Evolutionary conservation across 2,888 invertebrate species (phyloP), one percentile per base, ranked within the genome.

Genomic region (Drosophila nr. medialis): DNA sequence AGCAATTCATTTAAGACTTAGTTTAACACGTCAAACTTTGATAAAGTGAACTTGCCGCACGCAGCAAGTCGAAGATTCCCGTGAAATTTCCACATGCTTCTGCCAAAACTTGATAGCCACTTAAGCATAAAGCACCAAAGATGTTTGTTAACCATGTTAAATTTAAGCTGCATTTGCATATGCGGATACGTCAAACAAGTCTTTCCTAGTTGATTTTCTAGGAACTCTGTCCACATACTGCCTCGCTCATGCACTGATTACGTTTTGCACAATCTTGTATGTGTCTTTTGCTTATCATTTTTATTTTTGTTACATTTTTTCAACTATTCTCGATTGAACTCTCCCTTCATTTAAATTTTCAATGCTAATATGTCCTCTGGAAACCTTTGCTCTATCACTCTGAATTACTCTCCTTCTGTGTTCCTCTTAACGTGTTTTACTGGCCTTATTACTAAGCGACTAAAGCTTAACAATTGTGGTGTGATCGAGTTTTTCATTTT

Each of bases 1-100:
- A 80, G 77, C 76, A 77, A 69, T 65, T 65, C 80, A 80, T 70
- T 79, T 75, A 65, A 80, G 77, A 77, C 75, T 75, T 59, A 21
- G 29, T 5, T 30, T 65, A 56, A 30, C 30, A 36, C 50, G 24
- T 45, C 45, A 45, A 45, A 45, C 8, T 29, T 36, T 42, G 34
- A 58, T 51, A 29, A 13, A 53, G 32, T 49, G 40, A 65, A 49
- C 58, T 64, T 42, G 13, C 40, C 15, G 30, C 48, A 15, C 8
- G 48, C 36, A 61, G 32, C 27, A 34, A 59, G 40, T 65, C 61
- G 77, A 77, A 34, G 32, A 65, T 50, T 50, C 29, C 38, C 66
- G 40, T 65, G 15, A 8, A 24, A 45, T 45, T 24, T 51, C 24
- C 66, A 18, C 2, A 64, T 38, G 24, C 4, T 21, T 29, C 36